Conservation (phyloP, 1,140 invertebrate genomes). For the Heliothis subflexa region DNA sequence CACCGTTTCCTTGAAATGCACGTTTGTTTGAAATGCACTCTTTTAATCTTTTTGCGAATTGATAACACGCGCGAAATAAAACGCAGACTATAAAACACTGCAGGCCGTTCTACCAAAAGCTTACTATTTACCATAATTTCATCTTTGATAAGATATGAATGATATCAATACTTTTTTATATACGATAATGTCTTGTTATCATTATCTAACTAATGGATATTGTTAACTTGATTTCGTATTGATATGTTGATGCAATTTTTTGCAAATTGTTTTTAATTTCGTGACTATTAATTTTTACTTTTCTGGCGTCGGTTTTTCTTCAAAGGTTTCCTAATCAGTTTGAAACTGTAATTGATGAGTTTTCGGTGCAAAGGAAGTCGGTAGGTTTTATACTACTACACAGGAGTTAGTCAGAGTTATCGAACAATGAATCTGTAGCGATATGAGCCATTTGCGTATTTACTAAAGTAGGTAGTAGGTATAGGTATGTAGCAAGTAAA, state of each 20-base stretch:
- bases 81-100: slow-evolving; percentile 59
- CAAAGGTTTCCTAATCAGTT: neutral
- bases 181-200: slow-evolving; percentile 57
- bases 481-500: too few species aligned
- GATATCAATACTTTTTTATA: slow-evolving; percentile 54
- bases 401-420: too few species aligned
- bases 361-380: too few species aligned
- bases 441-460: too few species aligned
- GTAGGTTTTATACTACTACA: too few species aligned
- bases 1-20: slow-evolving; percentile 40
- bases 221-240: slow-evolving; percentile 49
- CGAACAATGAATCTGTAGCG: too few species aligned
- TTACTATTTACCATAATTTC: slow-evolving; percentile 71
- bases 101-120: slow-evolving; percentile 51
- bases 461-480: too few species aligned
- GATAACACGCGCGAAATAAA: slow-evolving; percentile 56
- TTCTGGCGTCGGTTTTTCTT: neutral
- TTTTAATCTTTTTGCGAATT: slow-evolving; percentile 50
- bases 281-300: neutral
- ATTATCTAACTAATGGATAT: slow-evolving; percentile 65
- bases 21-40: slow-evolving; percentile 56
- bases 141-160: slow-evolving; percentile 62
- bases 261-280: slow-evolving; percentile 7
- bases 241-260: slow-evolving; percentile 36
- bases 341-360: neutral